These are phyloP conservation scores for Oryzias celebensis DNA, from an alignment of 2,113 vertebrate genomes.

Conservation along the genomic window DNA sequence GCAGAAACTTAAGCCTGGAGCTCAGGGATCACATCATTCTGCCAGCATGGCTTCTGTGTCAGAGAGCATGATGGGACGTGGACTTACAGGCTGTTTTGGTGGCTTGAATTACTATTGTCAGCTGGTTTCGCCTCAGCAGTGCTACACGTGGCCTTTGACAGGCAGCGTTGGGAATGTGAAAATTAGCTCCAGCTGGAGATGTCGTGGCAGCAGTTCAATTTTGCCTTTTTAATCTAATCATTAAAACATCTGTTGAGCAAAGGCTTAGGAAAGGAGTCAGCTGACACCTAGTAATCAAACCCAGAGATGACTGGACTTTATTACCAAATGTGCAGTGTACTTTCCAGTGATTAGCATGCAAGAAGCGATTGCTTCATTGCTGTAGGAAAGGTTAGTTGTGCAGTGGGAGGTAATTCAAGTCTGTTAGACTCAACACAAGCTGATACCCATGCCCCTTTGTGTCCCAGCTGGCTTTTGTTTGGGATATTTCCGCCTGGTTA, in stretches of 20 bases:
- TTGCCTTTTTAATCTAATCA: constrained; percentile 17
- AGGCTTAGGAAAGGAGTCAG: neutral
- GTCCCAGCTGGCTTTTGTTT: constrained; percentile 76
- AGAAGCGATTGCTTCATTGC: constrained; percentile 6
- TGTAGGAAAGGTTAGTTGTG: constrained; percentile 16
- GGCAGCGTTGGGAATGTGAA: constrained; percentile 25
- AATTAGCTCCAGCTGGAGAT: constrained; percentile 23
- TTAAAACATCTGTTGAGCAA: constrained; percentile 39
- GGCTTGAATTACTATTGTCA: constrained; percentile 48
- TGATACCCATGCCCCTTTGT: constrained; percentile 35
- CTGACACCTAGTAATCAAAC: constrained; percentile 14
- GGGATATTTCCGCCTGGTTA: constrained; percentile 73
- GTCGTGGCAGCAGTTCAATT: constrained; percentile 10
- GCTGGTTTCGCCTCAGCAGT: constrained; percentile 32
- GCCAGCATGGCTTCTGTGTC: constrained; percentile 52
- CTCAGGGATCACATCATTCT: constrained; percentile 41
- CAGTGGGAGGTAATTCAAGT: constrained; percentile 29
- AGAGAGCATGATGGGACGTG: constrained; percentile 52
- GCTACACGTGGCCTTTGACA: constrained; percentile 31
- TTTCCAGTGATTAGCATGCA: constrained; percentile 8
- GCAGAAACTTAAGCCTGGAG: constrained; percentile 53
- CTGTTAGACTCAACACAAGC: constrained; percentile 22
- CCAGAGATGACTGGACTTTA: constrained; percentile 1
- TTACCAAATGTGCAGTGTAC: constrained; percentile 1
- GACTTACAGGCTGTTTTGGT: constrained; percentile 15